Evolutionary conservation across 2,797 vertebrate genomes (phyloP).

Genomic region (Coregonus sp.): DNA sequence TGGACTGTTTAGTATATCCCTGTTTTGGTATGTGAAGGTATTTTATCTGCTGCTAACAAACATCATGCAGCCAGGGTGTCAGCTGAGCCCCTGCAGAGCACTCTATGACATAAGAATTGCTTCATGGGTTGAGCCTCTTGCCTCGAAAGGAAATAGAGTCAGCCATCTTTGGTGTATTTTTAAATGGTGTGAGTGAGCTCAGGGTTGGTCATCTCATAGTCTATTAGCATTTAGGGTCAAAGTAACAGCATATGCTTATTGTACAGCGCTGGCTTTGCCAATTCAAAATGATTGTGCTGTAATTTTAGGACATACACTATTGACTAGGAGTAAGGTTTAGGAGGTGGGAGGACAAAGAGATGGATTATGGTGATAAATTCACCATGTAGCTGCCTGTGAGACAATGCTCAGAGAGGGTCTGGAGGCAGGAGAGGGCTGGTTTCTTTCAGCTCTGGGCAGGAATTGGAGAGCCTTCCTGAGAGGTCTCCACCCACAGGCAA

Average conservation of each 20-base stretch:
- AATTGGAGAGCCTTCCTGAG: conserved; percentile 4
- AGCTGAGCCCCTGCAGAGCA: not conserved
- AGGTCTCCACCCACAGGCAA: not conserved
- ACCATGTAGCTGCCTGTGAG: not conserved
- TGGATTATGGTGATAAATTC: conserved; percentile 1
- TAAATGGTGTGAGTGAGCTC: not conserved
- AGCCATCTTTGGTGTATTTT: conserved; percentile 5
- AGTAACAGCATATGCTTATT: conserved; percentile 8
- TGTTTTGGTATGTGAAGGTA: conserved; percentile 3
- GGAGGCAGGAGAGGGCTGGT: not conserved
- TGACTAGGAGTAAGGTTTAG: conserved; percentile 16
- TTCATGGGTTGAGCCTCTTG: not conserved
- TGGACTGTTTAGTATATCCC: not conserved
- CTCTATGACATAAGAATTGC: not conserved
- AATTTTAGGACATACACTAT: conserved; percentile 19
- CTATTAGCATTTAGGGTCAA: not conserved
- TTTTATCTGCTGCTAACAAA: conserved; percentile 1
- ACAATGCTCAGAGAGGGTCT: not conserved
- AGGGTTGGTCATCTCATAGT: not conserved
- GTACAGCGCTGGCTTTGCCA: not conserved
- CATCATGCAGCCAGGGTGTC: conserved; percentile 11
- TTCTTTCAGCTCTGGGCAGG: not conserved
- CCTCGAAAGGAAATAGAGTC: not conserved
- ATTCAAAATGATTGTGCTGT: not conserved
- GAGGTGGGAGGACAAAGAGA: conserved; percentile 32